Base-by-base conservation (phyloP, 2,888 invertebrate species). In the Noctuana brunneofusca region DNA sequence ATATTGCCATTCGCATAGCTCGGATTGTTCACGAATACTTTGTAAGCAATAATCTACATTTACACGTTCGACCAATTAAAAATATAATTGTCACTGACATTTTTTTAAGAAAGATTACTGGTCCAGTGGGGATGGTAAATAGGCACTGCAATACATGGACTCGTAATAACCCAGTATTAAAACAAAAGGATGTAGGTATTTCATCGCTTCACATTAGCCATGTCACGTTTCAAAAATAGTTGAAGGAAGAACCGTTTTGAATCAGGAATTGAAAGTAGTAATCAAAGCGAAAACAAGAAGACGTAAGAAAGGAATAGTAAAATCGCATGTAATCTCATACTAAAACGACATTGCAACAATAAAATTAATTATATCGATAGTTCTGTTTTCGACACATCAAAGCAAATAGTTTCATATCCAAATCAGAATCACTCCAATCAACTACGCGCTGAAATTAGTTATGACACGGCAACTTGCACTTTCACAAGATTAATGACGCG, bases 391-490 rank as follows among this genome's bases (percentile, higher is more conserved):
- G 1, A 41, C 38, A 35, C 53, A 22, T 22, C 20, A 20, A 53
- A 32, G 20, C n/a, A 11, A 18, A 46, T n/a, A n/a, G 35, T 35
- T n/a, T 35, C n/a, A 35, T 32, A 35, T 20, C 14, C 5, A 11
- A 48, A 56, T 46, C 46, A 52, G 27, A 41, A 14, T 59, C 53
- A 59, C 59, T 60, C 46, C 53, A 60, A 60, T 54, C 54, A 60
- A 53, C 46, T 54, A 43, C 46, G 30, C 27, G 54, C 3, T 46
- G 12, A 46, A 59, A 80, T 77, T 79, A 75, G 46, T 59, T 53
- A 81, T 78, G 75, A 64, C 41, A 62, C 32, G 57, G 53, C 59
- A 59, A 59, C 59, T 63, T 66, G 65, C 65, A 66, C 65, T 59
- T 65, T 62, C 22, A 65, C 24, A 68, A 70, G 68, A 69, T 70